phyloP scores from a whole-genome alignment of 2,113 vertebrate genomes.

The Hippocampus guttulatus region DNA sequence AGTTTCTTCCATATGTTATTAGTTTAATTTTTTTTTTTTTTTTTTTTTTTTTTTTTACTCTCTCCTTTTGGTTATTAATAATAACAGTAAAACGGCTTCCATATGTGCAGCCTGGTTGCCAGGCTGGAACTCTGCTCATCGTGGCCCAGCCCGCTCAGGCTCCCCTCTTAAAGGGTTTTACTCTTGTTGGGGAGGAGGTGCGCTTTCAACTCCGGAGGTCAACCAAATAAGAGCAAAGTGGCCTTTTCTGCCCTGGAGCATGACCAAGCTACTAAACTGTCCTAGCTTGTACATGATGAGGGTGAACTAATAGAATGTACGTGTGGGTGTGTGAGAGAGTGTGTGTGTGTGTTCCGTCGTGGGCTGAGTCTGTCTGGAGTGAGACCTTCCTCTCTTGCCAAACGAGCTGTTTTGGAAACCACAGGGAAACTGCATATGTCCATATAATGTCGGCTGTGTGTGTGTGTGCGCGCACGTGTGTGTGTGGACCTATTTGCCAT shows the following conservation, averaged over 20 bases:
- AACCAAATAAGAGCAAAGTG: constrained; percentile 39
- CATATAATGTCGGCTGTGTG: constrained; percentile 62
- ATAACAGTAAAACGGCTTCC: constrained; percentile 76
- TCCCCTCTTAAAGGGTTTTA: constrained; percentile 21
- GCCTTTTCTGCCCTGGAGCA: constrained; percentile 39
- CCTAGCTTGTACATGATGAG: constrained; percentile 40
- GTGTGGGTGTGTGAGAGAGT: constrained; percentile 18
- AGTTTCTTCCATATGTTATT: constrained; percentile 68
- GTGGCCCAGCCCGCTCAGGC: constrained; percentile 33
- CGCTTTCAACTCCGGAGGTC: constrained; percentile 44
- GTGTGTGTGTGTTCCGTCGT: constrained; percentile 42
- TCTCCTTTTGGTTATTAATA: constrained; percentile 69
- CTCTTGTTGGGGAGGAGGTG: constrained; percentile 32
- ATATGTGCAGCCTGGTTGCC: constrained; percentile 71
- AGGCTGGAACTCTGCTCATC: constrained; percentile 66
- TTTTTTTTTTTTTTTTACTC: constrained; percentile 30
- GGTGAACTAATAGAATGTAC: constrained; percentile 49
- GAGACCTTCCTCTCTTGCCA: constrained; percentile 69
- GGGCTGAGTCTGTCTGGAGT: constrained; percentile 67
- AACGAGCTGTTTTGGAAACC: constrained; percentile 71
- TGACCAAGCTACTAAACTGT: constrained; percentile 50
- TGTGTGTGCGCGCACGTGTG: constrained; percentile 36
- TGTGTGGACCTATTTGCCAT: constrained; percentile 70
- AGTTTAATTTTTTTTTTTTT: constrained; percentile 58
- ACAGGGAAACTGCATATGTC: constrained; percentile 71